Base-by-base conservation (phyloP, 2,113 vertebrate species). In the Micronisus gabar region DNA sequence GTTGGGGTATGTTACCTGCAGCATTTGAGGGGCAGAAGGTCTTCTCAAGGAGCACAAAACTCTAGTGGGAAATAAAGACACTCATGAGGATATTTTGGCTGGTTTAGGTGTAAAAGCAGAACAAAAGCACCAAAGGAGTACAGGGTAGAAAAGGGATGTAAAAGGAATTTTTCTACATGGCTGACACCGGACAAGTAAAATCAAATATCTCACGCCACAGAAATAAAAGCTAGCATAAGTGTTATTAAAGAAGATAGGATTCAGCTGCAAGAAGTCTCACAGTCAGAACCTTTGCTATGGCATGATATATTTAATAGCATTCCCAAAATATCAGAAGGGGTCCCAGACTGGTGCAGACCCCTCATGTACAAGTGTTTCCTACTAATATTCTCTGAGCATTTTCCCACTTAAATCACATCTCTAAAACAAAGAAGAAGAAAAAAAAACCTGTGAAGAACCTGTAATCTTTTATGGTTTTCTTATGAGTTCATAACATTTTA, bases 401-500 rank as follows among this genome's bases (percentile, higher is more conserved):
- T 26, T 65, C 72, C 55, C 78, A 32, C 48, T 79, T 81, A 40
- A 71, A 72, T 56, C 68, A 67, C 62, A 92, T 45, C 78, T 71
- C 67, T 88, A 59, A 80, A 93, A 81, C 20, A 74, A 80, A 88
- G 19, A 34, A 18, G 45, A 66, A 72, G 81, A 85, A 38, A 82
- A 75, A 85, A 40, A 52, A 26, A 50, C 5, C 50, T 18, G 17
- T 75, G 83, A 78, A 75, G 55, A 85, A 71, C 41, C 34, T 12
- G 1, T 50, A 30, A 75, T 70, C 40, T 81, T 83, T 90, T 90
- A 61, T 30, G 93, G 53, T 95, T 96, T 96, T 92, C 96, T 91
- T 95, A 87, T 9, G 36, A 90, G 87, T n/a, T 88, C 84, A 74
- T 66, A 93, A 91, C 80, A 82, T 93, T 91, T 95, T 66, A 95